A percentile compares a stretch with the other conserved stretches of the same genome.
These are phyloP conservation scores for Lacanobia wlatinum DNA, from an alignment of 2,888 invertebrate genomes.

Conservation along the genomic window DNA sequence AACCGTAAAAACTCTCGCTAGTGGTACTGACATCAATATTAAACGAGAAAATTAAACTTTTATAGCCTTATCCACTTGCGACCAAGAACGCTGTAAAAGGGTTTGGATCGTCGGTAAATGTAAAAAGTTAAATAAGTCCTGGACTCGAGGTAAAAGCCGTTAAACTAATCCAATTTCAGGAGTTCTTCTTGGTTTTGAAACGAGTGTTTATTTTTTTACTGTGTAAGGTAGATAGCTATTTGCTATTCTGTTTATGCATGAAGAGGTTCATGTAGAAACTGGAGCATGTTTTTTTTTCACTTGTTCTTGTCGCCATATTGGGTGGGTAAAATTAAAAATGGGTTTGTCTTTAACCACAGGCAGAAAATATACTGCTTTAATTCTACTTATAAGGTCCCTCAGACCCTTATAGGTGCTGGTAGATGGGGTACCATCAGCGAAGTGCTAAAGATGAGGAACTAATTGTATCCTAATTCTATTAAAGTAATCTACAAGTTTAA, in stretches of 20 bases:
- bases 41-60: slow-evolving; percentile 23
- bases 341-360: no score
- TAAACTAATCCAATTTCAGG: slow-evolving; percentile 32
- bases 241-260: neutral
- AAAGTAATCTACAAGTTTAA: no score
- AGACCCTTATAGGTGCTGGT: no score
- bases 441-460: no score
- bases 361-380: no score
- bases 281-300: neutral
- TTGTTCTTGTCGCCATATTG: neutral
- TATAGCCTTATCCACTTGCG: neutral
- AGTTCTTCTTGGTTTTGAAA: slow-evolving; percentile 29
- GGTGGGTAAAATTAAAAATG: no score
- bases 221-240: neutral
- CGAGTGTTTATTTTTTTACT: slow-evolving; percentile 11
- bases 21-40: slow-evolving; percentile 10
- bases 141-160: neutral
- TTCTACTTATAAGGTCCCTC: no score
- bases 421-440: no score
- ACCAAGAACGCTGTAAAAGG: slow-evolving; percentile 1
- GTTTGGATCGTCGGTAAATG: neutral
- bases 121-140: slow-evolving; percentile 34
- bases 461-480: no score
- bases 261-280: neutral
- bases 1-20: neutral